phyloP scores from a whole-genome alignment of 2,888 invertebrate genomes.

The Drosophila anomalipes region DNA sequence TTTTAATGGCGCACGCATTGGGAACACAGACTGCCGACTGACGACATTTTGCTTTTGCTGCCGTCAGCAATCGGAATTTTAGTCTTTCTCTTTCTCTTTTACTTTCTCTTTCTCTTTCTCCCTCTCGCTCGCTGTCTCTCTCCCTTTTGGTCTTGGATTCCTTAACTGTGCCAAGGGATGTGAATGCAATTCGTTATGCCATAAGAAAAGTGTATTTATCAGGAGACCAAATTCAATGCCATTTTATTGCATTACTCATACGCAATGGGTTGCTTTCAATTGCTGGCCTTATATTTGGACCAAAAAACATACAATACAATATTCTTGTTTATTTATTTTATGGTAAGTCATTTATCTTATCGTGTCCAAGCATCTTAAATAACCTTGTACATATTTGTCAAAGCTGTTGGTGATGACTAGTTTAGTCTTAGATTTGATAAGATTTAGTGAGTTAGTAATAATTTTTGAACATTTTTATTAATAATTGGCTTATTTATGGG shows the following conservation, averaged over 20 bases:
- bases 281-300: not conserved
- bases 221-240: constrained; percentile 7
- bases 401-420: not conserved
- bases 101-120: not conserved
- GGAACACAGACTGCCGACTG: constrained; percentile 19
- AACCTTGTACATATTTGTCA: constrained; percentile 28
- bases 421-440: not conserved
- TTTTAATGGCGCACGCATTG: constrained; percentile 44
- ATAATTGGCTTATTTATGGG: constrained; percentile 11
- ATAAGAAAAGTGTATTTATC: constrained; percentile 11
- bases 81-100: not conserved
- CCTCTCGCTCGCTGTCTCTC: not conserved
- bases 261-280: not conserved
- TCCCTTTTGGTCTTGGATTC: constrained; percentile 26
- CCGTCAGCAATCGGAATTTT: constrained; percentile 53
- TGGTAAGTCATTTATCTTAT: constrained; percentile 26
- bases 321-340: not conserved
- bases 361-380: constrained; percentile 12
- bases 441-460: not conserved
- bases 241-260: constrained; percentile 10
- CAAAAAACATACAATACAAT: not conserved
- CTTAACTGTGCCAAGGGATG: constrained; percentile 36
- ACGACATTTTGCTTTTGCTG: constrained; percentile 19
- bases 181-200: constrained; percentile 52
- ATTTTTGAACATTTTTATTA: not conserved